Evolutionary conservation across 2,797 vertebrate genomes (phyloP), one percentile per base, ranked within the genome.

Genomic region (Molossus molossus): DNA sequence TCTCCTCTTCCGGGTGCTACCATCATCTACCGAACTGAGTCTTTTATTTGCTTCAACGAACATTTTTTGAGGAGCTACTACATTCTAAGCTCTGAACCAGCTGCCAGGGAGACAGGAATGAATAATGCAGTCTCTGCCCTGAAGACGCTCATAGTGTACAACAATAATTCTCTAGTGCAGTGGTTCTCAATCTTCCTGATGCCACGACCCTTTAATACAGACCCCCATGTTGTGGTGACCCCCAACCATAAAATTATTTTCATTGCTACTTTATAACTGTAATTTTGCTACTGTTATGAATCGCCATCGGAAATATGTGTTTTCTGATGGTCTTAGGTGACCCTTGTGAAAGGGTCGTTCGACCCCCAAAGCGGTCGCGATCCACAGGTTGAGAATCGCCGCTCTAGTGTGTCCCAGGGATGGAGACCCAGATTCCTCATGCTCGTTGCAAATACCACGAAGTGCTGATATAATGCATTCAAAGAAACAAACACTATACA

Each of bases 21-120:
- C 40, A 50, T 77, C 72, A 75, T 37, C n/a, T 73, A 48, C 21
- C 76, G 75, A 90, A 57, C 18, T 70, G 53, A 94, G 11, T 48
- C 82, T 60, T 97, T 88, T 73, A 87, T 77, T 97, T 76, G 62
- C 5, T 88, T 80, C 33, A 62, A 53, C n/a, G n/a, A 60, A 33
- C 23, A 27, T 25, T 82, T 70, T 91, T 64, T 90, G 73, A 80
- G 13, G 33, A 17, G 1, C 37, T 77, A 7, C 18, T 75, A 4
- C 3, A 9, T 45, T 69, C 55, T 53, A 25, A 77, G 27, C 65
- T 79, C 9, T 83, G 65, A 70, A 65, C 29, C 37, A 73, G 79
- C 20, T 77, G 21, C 37, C n/a, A 90, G 65, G 40, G 14, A 90
- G 48, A 79, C 21, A 91, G 72, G 80, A 64, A 85, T 17, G n/a